These are phyloP conservation scores for Melangyna quadrimaculata DNA, from an alignment of 2,888 invertebrate genomes.

Conservation along the genomic window DNA sequence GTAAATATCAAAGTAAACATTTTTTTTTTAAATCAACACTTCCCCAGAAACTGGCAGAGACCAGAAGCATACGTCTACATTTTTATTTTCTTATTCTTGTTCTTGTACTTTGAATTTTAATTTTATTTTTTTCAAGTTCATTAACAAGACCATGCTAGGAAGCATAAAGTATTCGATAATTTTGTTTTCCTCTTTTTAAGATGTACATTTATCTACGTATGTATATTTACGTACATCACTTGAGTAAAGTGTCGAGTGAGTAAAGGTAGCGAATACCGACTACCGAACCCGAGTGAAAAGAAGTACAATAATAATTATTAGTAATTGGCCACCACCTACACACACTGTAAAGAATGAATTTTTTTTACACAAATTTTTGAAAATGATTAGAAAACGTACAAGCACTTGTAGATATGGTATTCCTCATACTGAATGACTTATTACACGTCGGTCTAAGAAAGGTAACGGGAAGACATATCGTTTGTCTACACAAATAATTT, in stretches of 20 bases:
- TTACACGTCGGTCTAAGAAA: not conserved
- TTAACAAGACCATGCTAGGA: conserved; percentile 54
- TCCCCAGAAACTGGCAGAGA: not conserved
- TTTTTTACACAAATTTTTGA: not conserved
- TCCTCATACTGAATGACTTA: not conserved
- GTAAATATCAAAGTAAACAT: conserved; percentile 48
- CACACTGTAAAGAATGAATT: not conserved
- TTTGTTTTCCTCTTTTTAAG: conserved; percentile 15
- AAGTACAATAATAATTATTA: conserved; percentile 22
- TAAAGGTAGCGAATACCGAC: not conserved
- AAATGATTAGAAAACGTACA: not conserved
- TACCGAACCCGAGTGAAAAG: not conserved
- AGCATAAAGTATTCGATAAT: conserved; percentile 19
- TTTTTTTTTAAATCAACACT: conserved; percentile 36
- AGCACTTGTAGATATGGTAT: not conserved
- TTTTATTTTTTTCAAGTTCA: conserved; percentile 57
- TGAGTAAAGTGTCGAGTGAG: conserved; percentile 29
- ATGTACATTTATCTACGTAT: not conserved
- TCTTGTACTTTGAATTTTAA: conserved; percentile 32
- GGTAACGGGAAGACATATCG: not conserved
- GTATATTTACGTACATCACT: conserved; percentile 21
- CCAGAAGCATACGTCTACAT: conserved; percentile 42
- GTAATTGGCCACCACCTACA: not conserved
- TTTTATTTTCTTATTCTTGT: conserved; percentile 20
- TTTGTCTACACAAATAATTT: not conserved